These are phyloP conservation scores for Microcaecilia unicolor DNA, from an alignment of 2,797 vertebrate species.

Conservation along the genomic window DNA sequence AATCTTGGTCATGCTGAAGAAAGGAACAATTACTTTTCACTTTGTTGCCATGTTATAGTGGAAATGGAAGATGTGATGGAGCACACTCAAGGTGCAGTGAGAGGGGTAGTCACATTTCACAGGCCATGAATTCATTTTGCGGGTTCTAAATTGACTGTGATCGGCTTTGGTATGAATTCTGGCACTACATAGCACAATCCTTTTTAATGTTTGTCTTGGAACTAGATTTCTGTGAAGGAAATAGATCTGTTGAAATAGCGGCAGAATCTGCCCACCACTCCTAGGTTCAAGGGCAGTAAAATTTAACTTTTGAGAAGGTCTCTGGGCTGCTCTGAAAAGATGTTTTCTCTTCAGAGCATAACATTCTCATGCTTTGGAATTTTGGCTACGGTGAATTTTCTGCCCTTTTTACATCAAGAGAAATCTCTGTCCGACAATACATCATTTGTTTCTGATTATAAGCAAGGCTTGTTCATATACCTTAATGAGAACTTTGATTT, in stretches of 20 bases:
- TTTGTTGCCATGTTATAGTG: too few relatives aligned
- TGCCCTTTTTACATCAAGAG: background rate
- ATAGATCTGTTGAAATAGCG: slow-evolving; percentile 1
- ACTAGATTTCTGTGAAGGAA: background rate
- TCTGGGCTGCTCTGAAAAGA: background rate
- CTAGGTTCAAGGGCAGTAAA: slow-evolving; percentile 3
- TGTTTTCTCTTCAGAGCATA: background rate
- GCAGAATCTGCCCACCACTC: background rate
- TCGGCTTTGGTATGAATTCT: too few relatives aligned
- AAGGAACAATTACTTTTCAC: too few relatives aligned
- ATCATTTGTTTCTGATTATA: slow-evolving; percentile 20
- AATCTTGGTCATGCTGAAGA: too few relatives aligned
- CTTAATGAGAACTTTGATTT: too few relatives aligned
- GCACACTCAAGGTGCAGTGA: too few relatives aligned
- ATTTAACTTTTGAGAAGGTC: background rate
- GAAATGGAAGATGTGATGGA: too few relatives aligned
- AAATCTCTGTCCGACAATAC: background rate
- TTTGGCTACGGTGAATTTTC: background rate
- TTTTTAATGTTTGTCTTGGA: slow-evolving; percentile 16
- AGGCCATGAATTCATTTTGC: too few relatives aligned
- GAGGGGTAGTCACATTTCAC: too few relatives aligned
- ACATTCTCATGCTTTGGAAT: background rate
- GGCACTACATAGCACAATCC: too few relatives aligned
- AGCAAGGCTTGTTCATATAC: too few relatives aligned
- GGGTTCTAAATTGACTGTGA: too few relatives aligned